Base-by-base conservation (phyloP, 1,140 invertebrate genomes). In the Lordiphosa stackelbergi region DNA sequence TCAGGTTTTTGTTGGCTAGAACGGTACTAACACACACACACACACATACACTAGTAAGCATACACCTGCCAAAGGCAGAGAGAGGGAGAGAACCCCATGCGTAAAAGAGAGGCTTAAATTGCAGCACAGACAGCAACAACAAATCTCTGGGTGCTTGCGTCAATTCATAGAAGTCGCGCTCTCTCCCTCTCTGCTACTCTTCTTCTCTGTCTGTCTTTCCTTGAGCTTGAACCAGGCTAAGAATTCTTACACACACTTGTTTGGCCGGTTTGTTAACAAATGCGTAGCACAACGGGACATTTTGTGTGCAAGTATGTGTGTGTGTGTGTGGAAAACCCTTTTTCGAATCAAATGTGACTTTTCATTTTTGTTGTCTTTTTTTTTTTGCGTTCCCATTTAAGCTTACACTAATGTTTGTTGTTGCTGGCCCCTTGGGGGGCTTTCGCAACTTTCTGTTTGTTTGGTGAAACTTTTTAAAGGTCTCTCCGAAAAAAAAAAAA, bases 401-500 rank as follows among this genome's bases (percentile, higher is more conserved):
- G 46, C 43, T 57, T 59, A 37, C 22, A 36, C 48, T 51, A 51
- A 51, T 24, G 19, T 24, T 24, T 45, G 40, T 47, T 65, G 36
- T 51, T 64, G 31, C 24, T 68, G 31, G 51, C 53, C 64, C 47
- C 66, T 61, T 48, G 48, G 47, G 57, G 46, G 59, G 75, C 74
- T 78, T 78, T 78, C 74, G 74, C 74, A 70, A 69, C 74, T 74
- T 78, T 78, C 74, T 74, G 74, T 78, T 78, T 78, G 74, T 78
- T 78, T 78, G 74, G 74, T 74, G 74, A 78, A 78, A 78, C 71
- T 78, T 69, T 69, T 79, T 77, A 73, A 81, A 78, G 74, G 74
- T 78, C 72, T 81, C 53, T 54, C 68, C 60, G 70, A 66, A 79
- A 73, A 62, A 61, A 66, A 62, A 64, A 53, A n/a, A n/a, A n/a